These are phyloP conservation scores for Falco biarmicus DNA, from an alignment of 2,797 vertebrate genomes.

Conservation along the genomic window DNA sequence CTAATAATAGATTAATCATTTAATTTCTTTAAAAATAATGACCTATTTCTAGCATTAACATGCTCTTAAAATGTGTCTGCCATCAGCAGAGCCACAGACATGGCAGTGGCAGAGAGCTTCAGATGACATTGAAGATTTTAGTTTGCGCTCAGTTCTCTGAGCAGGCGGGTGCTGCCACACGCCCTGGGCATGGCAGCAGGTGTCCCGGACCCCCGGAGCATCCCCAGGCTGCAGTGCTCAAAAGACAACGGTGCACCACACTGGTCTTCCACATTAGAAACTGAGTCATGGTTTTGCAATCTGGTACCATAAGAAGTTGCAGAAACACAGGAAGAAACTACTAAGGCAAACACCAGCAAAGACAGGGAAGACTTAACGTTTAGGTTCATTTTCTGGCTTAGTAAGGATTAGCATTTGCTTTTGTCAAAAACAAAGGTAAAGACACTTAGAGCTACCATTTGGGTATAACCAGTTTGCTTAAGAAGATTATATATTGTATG, in stretches of 20 bases:
- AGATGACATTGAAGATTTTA: background rate
- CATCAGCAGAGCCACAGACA: background rate
- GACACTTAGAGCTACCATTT: background rate
- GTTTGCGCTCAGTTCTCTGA: fast-evolving
- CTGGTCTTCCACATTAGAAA: background rate
- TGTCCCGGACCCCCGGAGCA: background rate
- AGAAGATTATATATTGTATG: background rate
- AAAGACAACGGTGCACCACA: background rate
- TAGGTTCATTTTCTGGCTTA: background rate
- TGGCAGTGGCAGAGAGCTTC: background rate
- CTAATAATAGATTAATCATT: background rate
- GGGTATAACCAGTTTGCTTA: background rate
- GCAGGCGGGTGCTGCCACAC: background rate
- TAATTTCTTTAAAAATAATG: background rate
- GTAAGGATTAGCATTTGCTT: background rate
- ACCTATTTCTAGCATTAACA: background rate
- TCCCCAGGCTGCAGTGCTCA: background rate
- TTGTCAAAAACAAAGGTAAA: background rate
- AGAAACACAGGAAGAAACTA: background rate
- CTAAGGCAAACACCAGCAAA: background rate
- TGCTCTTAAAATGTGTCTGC: background rate
- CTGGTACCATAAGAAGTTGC: background rate
- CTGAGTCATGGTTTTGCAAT: background rate
- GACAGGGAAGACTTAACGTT: background rate
- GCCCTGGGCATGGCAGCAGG: background rate